Conservation (phyloP, 2,888 invertebrate genomes). For the Drosophila bunnanda region DNA sequence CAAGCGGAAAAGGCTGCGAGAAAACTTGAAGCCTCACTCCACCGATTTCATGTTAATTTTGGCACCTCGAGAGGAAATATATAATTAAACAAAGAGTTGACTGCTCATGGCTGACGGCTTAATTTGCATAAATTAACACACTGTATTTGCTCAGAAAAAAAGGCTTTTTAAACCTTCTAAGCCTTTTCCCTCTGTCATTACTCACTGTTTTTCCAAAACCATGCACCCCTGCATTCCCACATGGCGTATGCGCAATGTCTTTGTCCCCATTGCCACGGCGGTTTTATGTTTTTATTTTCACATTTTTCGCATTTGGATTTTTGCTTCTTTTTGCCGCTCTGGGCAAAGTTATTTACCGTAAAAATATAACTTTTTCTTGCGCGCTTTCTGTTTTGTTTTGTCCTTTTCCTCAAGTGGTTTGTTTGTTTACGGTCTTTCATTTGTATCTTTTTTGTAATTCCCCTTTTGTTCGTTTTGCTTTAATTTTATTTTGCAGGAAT, state of each 20-base stretch:
- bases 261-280: constrained; percentile 40
- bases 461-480: neutral
- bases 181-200: constrained; percentile 5
- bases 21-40: constrained; percentile 12
- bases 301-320: constrained; percentile 15
- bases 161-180: neutral
- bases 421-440: constrained; percentile 67
- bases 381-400: constrained; percentile 23
- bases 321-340: constrained; percentile 25
- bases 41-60: constrained; percentile 8
- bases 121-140: constrained; percentile 65
- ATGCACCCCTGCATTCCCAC: constrained; percentile 29
- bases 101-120: constrained; percentile 24
- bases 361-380: constrained; percentile 64
- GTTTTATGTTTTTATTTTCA: constrained; percentile 7
- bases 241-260: constrained; percentile 47
- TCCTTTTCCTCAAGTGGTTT: constrained; percentile 61
- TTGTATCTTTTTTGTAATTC: constrained; percentile 37
- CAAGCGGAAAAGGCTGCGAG: constrained; percentile 4
- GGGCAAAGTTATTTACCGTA: constrained; percentile 62
- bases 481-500: neutral
- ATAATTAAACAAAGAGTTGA: constrained; percentile 29
- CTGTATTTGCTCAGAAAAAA: constrained; percentile 20
- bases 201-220: constrained; percentile 8
- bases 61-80: neutral